Evolutionary conservation across 2,888 invertebrate genomes (phyloP).

Genomic region (Tetheella fluctuosa): DNA sequence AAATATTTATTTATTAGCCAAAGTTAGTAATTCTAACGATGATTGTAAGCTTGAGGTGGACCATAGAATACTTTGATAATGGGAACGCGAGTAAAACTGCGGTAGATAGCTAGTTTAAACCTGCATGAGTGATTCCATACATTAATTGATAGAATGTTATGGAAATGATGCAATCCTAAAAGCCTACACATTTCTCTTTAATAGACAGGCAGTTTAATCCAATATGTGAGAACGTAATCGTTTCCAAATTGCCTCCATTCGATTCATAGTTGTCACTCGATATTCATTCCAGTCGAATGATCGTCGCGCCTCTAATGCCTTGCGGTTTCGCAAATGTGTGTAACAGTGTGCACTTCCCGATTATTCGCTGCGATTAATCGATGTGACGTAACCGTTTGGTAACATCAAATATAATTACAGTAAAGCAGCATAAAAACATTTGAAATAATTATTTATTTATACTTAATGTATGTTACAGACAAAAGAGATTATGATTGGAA

Average conservation of each 20-base stretch:
- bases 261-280: slow-evolving; percentile 21
- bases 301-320: slow-evolving; percentile 29
- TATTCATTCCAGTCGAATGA: slow-evolving; percentile 34
- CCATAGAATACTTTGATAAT: background rate
- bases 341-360: slow-evolving; percentile 43
- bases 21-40: too few relatives aligned
- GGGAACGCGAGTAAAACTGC: background rate
- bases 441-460: background rate
- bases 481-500: too few relatives aligned
- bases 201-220: background rate
- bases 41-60: too few relatives aligned
- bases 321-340: slow-evolving; percentile 35
- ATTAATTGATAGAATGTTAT: background rate
- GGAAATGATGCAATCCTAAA: background rate
- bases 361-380: slow-evolving; percentile 26
- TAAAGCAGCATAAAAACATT: background rate
- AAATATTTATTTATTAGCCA: too few relatives aligned
- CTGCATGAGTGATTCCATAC: too few relatives aligned
- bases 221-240: slow-evolving; percentile 9
- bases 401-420: slow-evolving; percentile 29
- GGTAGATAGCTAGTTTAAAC: background rate
- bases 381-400: slow-evolving; percentile 9
- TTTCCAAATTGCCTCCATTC: slow-evolving; percentile 9
- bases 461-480: too few relatives aligned
- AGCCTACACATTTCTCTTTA: background rate